phyloP scores from a whole-genome alignment of 2,113 vertebrate genomes.

The Scortum barcoo region DNA sequence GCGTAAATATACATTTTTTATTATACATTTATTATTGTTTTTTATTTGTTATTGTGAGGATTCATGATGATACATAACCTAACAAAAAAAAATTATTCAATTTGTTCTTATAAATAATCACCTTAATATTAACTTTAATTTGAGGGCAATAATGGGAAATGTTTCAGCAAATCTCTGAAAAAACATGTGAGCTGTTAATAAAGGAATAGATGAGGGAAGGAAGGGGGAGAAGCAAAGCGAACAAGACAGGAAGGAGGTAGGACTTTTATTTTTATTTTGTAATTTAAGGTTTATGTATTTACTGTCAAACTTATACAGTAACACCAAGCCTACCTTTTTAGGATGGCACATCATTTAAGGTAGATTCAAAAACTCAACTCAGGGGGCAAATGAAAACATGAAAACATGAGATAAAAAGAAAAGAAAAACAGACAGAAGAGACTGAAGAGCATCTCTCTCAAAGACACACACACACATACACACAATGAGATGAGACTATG shows the following conservation, averaged over 20 bases:
- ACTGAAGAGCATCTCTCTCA: background rate
- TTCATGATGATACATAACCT: background rate
- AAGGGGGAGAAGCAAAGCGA: background rate
- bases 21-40: background rate
- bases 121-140: background rate
- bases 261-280: background rate
- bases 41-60: too few relatives aligned
- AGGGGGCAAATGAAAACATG: background rate
- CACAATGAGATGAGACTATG: conserved; percentile 1
- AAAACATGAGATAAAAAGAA: background rate
- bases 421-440: background rate
- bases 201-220: background rate
- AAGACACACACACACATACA: background rate
- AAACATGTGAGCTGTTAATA: background rate
- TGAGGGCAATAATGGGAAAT: background rate
- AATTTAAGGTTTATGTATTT: background rate
- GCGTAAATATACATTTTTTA: background rate
- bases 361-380: background rate
- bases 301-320: background rate
- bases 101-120: conserved; percentile 4
- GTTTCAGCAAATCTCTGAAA: background rate
- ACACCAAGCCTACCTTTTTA: background rate
- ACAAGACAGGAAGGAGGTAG: background rate
- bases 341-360: background rate
- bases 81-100: background rate